Evolutionary conservation across 1,140 invertebrate genomes (phyloP), one percentile per base, ranked within the genome.

Genomic region (Bacillus rossius): DNA sequence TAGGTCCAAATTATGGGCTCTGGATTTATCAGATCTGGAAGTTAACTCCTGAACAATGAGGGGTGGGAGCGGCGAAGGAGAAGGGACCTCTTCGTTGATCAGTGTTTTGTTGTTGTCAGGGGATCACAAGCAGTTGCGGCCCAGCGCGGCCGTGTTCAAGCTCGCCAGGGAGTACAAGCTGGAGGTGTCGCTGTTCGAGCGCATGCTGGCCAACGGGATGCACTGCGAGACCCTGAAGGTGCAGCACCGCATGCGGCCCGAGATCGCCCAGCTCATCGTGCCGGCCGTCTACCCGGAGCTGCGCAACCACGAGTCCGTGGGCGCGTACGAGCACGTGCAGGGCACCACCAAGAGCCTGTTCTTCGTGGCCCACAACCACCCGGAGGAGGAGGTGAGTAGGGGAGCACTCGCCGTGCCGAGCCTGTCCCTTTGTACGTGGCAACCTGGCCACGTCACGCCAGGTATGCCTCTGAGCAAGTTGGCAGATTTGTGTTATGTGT

Each of bases 81-180:
- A n/a, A n/a, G n/a, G n/a, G n/a, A n/a, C n/a, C n/a, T n/a, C n/a
- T n/a, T n/a, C n/a, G 29, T 34, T 34, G 29, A 7, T 34, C 10
- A 34, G 10, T 10, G 10, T 34, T 43, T n/a, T 55, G 13, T 2
- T 57, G 0, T 26, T 8, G 5, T 5, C 47, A 82, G 87, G 88
- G 49, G 91, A 94, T 71, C 88, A 90, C 72, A 78, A 86, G 64
- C 88, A 91, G 69, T 68, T 91, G 37, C 79, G 84, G 57, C 88
- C 88, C 0, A 80, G 75, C 17, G 81, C 82, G 2, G 78, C 84
- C 8, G 78, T 79, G 49, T 81, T 81, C 66, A 66, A 73, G 38
- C 68, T 88, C 42, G 81, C 80, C 22, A 79, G 71, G 57, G 64
- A 82, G 48, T 83, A 77, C 64, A 74, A 84, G 43, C 70, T 88